Base-by-base conservation (phyloP, 2,113 vertebrate species). In the Proterorhinus semilunaris region DNA sequence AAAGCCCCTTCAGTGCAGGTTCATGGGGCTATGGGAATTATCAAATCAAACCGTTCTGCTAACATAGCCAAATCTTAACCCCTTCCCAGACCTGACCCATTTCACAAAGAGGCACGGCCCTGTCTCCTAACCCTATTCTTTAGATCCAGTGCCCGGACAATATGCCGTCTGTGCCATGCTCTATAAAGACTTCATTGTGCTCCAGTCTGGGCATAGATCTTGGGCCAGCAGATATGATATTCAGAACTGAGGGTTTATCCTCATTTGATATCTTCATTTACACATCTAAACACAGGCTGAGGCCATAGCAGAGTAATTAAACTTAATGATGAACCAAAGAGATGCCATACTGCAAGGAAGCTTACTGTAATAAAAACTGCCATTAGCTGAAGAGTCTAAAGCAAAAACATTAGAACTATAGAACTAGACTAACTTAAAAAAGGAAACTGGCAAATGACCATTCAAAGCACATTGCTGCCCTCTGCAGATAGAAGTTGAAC, bases 21-120 rank as follows among this genome's bases (percentile, higher is more conserved):
- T 86, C 75, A 86, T 69, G 81, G 17, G 75, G 83, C 78, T 87
- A 72, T 81, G 83, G 83, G 81, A 90, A 86, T 89, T 70, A 90
- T 89, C 84, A 81, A 83, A 85, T 85, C 77, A 63, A 69, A 80
- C 71, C 71, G 69, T 88, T 83, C 78, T 75, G 71, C 80, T 85
- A 79, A 86, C 82, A 83, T 42, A 83, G 52, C 65, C 45, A 70
- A 81, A 63, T 66, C 64, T 80, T 75, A 78, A 79, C 74, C 83
- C 73, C 72, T 77, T 78, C 62, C 49, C 16, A 59, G 52, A 50
- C 49, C 13, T 88, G 86, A 85, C 82, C 85, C 75, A 76, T 27
- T 88, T 89, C 73, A 86, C 80, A 80, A 80, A 83, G 51, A 57
- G 49, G 73, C 21, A 47, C 4, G 6, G 42, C 65, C 50, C 80